These are phyloP conservation scores for Venusia cambrica DNA, from an alignment of 2,888 invertebrate genomes.

Conservation along the genomic window DNA sequence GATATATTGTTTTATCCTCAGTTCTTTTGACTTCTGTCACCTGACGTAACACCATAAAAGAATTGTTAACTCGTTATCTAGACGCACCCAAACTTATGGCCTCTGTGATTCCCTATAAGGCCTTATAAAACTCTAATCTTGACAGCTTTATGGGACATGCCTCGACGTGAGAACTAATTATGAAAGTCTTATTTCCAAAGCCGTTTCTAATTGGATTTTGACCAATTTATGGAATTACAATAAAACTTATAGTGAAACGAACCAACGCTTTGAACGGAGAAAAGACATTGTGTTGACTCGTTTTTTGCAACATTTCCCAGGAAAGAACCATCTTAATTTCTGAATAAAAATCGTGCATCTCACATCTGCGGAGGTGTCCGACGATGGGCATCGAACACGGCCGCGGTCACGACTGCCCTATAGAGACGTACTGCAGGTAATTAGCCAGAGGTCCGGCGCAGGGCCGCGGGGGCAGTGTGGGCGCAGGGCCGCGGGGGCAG, in stretches of 20 bases:
- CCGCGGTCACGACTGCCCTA: slow-evolving; percentile 38
- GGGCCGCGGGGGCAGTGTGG: too few species aligned
- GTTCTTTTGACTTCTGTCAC: slow-evolving; percentile 6
- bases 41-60: slow-evolving; percentile 19
- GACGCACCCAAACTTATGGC: slow-evolving; percentile 21
- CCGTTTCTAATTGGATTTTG: slow-evolving; percentile 22
- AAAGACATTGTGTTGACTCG: neutral
- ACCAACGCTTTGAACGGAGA: neutral
- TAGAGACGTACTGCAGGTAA: slow-evolving; percentile 39
- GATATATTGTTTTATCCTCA: neutral
- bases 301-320: neutral
- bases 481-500: too few species aligned
- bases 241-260: slow-evolving; percentile 6
- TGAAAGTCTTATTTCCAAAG: slow-evolving; percentile 32
- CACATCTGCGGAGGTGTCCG: slow-evolving; percentile 34
- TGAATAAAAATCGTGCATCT: slow-evolving; percentile 46
- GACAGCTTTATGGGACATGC: slow-evolving; percentile 38
- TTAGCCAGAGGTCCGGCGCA: too few species aligned
- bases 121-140: slow-evolving; percentile 31
- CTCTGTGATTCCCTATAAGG: slow-evolving; percentile 21
- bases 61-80: slow-evolving; percentile 22
- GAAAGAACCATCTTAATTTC: slow-evolving; percentile 17
- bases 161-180: slow-evolving; percentile 49
- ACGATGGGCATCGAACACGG: slow-evolving; percentile 22
- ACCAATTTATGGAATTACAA: slow-evolving; percentile 24